A percentile compares a stretch with the other conserved stretches of the same genome.
Conservation (phyloP, 53 echinoderm and acorn worm genomes). For the Glandiceps talaboti region DNA sequence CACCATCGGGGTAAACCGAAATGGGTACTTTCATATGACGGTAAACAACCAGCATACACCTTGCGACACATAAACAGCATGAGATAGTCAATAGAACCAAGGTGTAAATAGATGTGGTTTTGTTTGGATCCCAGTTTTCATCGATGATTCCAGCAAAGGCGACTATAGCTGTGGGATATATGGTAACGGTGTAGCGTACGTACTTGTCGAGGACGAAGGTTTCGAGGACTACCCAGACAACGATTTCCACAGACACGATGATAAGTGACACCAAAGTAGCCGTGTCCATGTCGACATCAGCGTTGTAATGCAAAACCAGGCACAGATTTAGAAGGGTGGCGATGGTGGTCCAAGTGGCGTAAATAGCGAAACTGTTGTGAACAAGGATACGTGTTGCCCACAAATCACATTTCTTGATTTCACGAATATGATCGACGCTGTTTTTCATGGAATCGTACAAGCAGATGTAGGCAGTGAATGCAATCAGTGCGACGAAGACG, state of each 20-base stretch:
- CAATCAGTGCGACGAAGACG: conserved; percentile 7
- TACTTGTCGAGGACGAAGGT: conserved; percentile 21
- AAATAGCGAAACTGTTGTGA: conserved; percentile 34
- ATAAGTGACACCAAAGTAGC: conserved; percentile 22
- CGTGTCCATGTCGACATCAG: conserved; percentile 10
- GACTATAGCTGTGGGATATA: conserved; percentile 30
- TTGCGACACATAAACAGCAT: conserved; percentile 23
- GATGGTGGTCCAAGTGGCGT: conserved; percentile 36
- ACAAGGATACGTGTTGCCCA: conserved; percentile 26
- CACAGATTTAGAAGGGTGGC: conserved; percentile 28
- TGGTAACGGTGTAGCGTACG: conserved; percentile 33
- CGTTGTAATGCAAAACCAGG: conserved; percentile 30
- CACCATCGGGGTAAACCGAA: neutral
- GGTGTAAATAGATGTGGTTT: neutral
- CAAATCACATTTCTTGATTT: conserved; percentile 20
- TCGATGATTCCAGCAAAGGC: neutral
- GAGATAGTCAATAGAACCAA: neutral
- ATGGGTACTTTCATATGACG: neutral
- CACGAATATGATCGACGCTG: conserved; percentile 5
- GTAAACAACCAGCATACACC: neutral
- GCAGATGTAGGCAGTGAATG: conserved; percentile 9
- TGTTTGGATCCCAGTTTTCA: conserved; percentile 1
- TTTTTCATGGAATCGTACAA: conserved; percentile 7
- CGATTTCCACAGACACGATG: conserved; percentile 34
- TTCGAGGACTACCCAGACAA: conserved; percentile 32